A percentile compares a stretch with the other conserved stretches of the same genome.
phyloP scores from a whole-genome alignment of 2,113 vertebrate species.

The Erinaceus europaeus region DNA sequence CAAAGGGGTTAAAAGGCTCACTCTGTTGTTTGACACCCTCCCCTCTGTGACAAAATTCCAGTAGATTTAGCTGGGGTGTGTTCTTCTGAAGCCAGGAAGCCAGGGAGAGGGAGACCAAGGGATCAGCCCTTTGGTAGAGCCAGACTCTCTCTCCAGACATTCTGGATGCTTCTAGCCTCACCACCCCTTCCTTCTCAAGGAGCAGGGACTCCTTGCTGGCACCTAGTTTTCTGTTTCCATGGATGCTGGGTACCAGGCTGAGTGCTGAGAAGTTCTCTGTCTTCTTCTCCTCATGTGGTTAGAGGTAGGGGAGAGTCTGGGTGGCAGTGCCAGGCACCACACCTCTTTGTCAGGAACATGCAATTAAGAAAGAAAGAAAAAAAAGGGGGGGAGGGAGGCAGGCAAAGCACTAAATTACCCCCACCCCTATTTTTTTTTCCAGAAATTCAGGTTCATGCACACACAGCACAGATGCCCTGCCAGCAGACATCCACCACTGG shows the following conservation, averaged over 20 bases:
- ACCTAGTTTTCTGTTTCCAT: slow-evolving; percentile 65
- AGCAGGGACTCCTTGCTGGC: slow-evolving; percentile 49
- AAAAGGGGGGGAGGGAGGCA: not conserved
- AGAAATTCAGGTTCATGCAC: accelerated
- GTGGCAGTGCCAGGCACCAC: slow-evolving; percentile 66
- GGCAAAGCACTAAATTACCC: not conserved
- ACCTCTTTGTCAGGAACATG: slow-evolving; percentile 77
- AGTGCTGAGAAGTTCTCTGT: slow-evolving; percentile 48
- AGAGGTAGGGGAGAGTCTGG: slow-evolving; percentile 52
- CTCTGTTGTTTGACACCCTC: not conserved
- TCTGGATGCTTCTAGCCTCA: slow-evolving; percentile 27
- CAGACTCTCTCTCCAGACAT: slow-evolving; percentile 5
- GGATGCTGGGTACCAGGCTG: slow-evolving; percentile 33
- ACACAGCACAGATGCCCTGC: not conserved
- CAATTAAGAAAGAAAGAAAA: slow-evolving; percentile 68
- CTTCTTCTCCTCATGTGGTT: slow-evolving; percentile 68
- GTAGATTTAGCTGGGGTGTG: not conserved
- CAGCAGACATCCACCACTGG: slow-evolving; percentile 33
- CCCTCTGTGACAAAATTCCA: not conserved
- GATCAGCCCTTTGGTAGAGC: slow-evolving; percentile 22
- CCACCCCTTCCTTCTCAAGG: slow-evolving; percentile 7
- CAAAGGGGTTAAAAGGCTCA: not conserved
- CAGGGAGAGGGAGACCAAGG: not conserved
- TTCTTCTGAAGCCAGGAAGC: not conserved
- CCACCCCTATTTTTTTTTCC: not conserved